phyloP scores from a whole-genome alignment of 2,888 invertebrate species.

The Amiota minor region DNA sequence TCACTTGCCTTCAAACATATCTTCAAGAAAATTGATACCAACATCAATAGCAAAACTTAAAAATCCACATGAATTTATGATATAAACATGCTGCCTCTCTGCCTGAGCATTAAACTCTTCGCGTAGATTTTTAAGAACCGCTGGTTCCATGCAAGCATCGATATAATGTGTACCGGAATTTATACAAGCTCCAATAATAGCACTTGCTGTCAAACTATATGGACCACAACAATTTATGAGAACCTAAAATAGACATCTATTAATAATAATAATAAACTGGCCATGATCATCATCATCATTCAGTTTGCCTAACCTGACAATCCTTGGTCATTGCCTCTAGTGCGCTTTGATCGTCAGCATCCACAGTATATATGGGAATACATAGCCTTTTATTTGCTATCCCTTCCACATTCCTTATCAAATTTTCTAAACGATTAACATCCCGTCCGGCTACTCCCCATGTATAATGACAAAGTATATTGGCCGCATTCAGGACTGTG shows the following conservation, averaged over 20 bases:
- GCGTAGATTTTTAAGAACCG: neutral
- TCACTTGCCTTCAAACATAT: conserved; percentile 10
- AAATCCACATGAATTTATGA: conserved; percentile 30
- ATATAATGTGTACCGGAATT: conserved; percentile 23
- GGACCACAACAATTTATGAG: conserved; percentile 29
- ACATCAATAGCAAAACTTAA: conserved; percentile 25
- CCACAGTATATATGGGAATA: conserved; percentile 21
- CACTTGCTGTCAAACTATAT: neutral
- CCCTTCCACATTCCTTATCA: conserved; percentile 17
- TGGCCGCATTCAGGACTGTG: conserved; percentile 22
- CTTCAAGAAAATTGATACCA: conserved; percentile 23
- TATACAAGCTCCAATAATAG: conserved; percentile 18
- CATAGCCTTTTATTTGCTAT: conserved; percentile 7
- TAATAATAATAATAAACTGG: neutral
- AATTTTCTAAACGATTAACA: neutral
- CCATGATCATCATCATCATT: neutral
- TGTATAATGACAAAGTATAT: conserved; percentile 6
- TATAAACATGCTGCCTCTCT: neutral
- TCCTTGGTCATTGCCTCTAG: neutral
- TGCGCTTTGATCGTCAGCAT: conserved; percentile 7
- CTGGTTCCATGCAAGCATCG: conserved; percentile 23
- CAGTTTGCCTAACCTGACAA: conserved; percentile 4
- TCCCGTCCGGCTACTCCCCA: conserved; percentile 31
- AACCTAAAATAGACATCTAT: neutral
- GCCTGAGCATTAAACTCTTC: conserved; percentile 3